Conservation (phyloP, 2,797 vertebrate genomes). For the Mustela erminea region DNA sequence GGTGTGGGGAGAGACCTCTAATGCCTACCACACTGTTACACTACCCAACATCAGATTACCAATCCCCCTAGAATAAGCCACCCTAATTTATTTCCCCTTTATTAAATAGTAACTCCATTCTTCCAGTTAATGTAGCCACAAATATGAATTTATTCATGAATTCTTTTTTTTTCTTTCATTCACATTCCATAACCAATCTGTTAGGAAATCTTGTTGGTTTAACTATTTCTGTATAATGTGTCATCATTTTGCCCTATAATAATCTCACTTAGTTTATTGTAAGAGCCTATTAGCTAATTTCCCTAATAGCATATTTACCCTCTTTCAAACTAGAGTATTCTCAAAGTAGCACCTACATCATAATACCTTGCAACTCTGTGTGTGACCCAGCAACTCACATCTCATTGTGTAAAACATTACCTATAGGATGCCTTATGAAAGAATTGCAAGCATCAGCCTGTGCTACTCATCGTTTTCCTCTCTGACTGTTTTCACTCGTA, state of each 20-base stretch:
- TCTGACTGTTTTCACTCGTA: background rate
- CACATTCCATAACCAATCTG: background rate
- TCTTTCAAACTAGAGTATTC: background rate
- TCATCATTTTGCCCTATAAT: background rate
- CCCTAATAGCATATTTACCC: background rate
- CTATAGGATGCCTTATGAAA: background rate
- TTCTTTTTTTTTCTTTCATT: background rate
- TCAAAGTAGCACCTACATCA: background rate
- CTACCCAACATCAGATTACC: background rate
- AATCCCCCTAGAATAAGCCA: background rate
- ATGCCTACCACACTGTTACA: background rate
- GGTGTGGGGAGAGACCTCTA: background rate
- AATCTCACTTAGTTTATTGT: background rate
- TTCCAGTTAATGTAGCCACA: background rate
- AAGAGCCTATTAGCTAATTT: background rate
- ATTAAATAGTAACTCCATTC: background rate
- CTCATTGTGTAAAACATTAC: background rate
- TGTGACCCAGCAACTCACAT: background rate
- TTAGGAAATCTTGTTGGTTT: background rate
- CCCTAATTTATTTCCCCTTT: background rate
- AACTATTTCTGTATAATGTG: background rate
- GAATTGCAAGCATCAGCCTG: accelerated
- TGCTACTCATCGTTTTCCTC: too few relatives aligned
- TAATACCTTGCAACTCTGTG: background rate
- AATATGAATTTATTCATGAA: background rate